Evolutionary conservation across 64 coral and sea anemone genomes (phyloP).

Genomic region (Montipora capricornis): DNA sequence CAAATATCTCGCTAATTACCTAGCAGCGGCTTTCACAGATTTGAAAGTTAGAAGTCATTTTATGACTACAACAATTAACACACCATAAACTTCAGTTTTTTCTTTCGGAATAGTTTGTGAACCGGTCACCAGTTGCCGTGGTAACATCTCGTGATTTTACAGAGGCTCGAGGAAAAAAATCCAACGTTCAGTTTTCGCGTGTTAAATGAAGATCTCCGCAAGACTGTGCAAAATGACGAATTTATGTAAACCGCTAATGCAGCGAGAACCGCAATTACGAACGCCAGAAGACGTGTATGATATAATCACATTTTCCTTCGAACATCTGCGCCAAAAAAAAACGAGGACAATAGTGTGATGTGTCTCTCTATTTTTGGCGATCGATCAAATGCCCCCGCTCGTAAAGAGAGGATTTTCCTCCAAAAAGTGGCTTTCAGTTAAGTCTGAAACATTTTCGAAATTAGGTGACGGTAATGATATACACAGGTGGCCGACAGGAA

Average conservation of each 20-base stretch:
- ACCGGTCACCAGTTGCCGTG: too few species aligned
- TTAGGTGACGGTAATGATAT: not conserved
- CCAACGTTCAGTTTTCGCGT: too few species aligned
- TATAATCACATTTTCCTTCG: not conserved
- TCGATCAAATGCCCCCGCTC: too few species aligned
- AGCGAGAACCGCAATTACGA: not conserved
- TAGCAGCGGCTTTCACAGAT: not conserved
- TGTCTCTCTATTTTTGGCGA: too few species aligned
- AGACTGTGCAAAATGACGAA: not conserved
- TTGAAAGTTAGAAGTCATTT: not conserved
- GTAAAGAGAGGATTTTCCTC: not conserved
- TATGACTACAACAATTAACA: not conserved
- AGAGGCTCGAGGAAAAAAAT: too few species aligned
- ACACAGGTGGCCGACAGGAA: slow-evolving; percentile 4
- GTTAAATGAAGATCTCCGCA: not conserved
- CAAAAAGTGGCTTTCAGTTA: not conserved
- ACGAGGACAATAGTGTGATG: not conserved
- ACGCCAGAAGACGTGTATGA: not conserved
- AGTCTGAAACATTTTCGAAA: not conserved
- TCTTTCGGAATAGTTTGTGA: not conserved
- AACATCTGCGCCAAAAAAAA: not conserved
- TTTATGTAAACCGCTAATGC: not conserved
- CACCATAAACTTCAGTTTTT: not conserved
- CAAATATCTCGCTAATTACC: slow-evolving; percentile 38
- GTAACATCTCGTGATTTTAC: too few species aligned